Evolutionary conservation across 2,888 invertebrate genomes (phyloP), one percentile per base, ranked within the genome.

Genomic region (Pseudoips prasinana): DNA sequence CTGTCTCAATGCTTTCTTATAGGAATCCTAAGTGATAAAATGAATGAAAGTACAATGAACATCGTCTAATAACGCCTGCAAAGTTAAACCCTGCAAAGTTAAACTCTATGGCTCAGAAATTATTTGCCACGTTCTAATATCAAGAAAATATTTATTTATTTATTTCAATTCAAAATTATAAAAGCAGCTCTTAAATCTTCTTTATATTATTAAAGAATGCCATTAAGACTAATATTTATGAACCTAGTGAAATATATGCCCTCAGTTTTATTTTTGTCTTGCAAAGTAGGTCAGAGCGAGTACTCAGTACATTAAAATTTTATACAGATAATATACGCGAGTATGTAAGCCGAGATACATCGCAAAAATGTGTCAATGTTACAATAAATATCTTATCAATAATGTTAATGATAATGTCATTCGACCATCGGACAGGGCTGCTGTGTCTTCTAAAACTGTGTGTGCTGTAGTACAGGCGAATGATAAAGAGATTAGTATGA

Each of bases 281-380:
- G 8, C 25, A 27, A 55, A 46, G 37, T 55, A 43, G 54, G 54
- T 55, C 54, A 55, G 10, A 18, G 36, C 17, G 31, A 43, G 41
- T 41, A 39, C 25, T 26, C 22, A 22, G 28, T 31, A 25, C 26
- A 39, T 43, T 43, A 54, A 36, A 42, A 50, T 41, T 50, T 55
- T 38, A 44, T 28, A 44, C 30, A 42, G 46, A 51, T 52, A 45
- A 38, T 42, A 35, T 11, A 33, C 9, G 22, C 25, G 14, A 33
- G 25, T 31, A 25, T 25, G 31, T 18, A 22, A 43, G 10, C 25
- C 14, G 41, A 39, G 40, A 50, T 50, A 46, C 36, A 40, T 50
- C 34, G 64, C 58, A 48, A 59, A 66, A 65, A 60, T 66, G 48
- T 72, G 73, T 72, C 73, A 73, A 58, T 69, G 73, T 63, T 63